phyloP scores from a whole-genome alignment of 2,888 invertebrate genomes.

The Archaeoteleia sp. region DNA sequence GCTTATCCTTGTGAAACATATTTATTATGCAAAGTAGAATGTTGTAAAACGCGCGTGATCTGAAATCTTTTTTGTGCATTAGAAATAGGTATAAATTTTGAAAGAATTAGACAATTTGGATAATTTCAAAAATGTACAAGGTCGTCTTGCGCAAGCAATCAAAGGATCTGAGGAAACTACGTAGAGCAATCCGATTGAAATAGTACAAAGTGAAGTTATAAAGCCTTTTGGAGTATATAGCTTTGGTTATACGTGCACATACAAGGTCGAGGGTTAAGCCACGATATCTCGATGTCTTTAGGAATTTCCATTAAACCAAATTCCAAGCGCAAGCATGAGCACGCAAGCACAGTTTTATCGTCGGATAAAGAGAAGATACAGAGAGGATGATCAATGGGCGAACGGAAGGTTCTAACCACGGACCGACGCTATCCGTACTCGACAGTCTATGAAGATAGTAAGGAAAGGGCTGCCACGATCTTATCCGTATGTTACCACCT shows the following conservation, averaged over 20 bases:
- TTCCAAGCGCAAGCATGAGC: slow-evolving; percentile 52
- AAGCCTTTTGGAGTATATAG: slow-evolving; percentile 51
- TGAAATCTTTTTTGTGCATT: background rate
- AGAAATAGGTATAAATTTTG: background rate
- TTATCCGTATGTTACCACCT: slow-evolving; percentile 71
- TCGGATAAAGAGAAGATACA: slow-evolving; percentile 55
- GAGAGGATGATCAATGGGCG: slow-evolving; percentile 56
- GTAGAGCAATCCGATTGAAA: slow-evolving; percentile 48
- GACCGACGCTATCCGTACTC: slow-evolving; percentile 62
- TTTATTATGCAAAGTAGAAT: too few relatives aligned
- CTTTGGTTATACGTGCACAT: slow-evolving; percentile 44
- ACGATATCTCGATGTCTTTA: slow-evolving; percentile 61
- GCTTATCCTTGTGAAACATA: too few relatives aligned
- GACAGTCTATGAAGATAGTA: slow-evolving; percentile 63
- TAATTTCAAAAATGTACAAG: too few relatives aligned
- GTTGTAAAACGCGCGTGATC: too few relatives aligned
- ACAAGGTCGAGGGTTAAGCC: slow-evolving; percentile 56
- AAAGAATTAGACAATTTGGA: background rate
- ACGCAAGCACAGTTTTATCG: slow-evolving; percentile 58
- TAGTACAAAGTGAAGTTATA: slow-evolving; percentile 54
- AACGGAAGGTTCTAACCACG: slow-evolving; percentile 62
- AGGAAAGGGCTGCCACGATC: slow-evolving; percentile 60
- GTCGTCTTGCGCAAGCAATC: slow-evolving; percentile 32
- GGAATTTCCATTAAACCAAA: slow-evolving; percentile 62
- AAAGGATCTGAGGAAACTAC: slow-evolving; percentile 40